Percentiles rank a stretch among this genome's conserved stretches.
These are phyloP conservation scores for Trilocha varians DNA, from an alignment of 2,888 invertebrate species.

Conservation along the genomic window DNA sequence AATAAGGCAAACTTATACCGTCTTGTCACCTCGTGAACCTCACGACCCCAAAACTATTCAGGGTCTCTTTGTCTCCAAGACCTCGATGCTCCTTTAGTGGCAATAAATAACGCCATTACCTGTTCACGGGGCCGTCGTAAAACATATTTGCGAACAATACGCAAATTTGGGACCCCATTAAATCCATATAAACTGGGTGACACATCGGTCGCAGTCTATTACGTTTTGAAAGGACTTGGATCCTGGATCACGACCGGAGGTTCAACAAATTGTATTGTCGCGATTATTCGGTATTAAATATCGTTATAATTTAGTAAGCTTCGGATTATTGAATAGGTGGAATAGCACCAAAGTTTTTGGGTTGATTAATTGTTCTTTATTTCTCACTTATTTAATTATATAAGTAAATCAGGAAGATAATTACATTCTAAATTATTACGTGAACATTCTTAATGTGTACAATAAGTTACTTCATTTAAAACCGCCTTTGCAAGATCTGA, in stretches of 20 bases:
- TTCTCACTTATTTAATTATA: too few species aligned
- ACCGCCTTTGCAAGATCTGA: too few species aligned
- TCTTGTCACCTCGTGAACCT: neutral
- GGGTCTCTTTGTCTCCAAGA: slow-evolving; percentile 44
- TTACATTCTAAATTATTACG: too few species aligned
- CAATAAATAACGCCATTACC: slow-evolving; percentile 68
- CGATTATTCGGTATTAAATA: neutral
- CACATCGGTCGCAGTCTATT: slow-evolving; percentile 50
- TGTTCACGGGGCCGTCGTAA: slow-evolving; percentile 46
- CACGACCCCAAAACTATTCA: slow-evolving; percentile 35
- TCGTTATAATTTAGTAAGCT: neutral
- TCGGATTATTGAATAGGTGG: too few species aligned
- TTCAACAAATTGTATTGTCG: neutral
- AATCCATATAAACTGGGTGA: slow-evolving; percentile 53
- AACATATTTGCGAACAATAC: slow-evolving; percentile 62
- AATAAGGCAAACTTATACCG: neutral
- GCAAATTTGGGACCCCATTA: slow-evolving; percentile 58
- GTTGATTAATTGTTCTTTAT: too few species aligned
- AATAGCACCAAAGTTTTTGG: too few species aligned
- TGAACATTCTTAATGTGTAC: too few species aligned
- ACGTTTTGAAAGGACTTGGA: slow-evolving; percentile 8
- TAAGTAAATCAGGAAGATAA: too few species aligned
- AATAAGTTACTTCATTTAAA: too few species aligned
- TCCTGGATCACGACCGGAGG: neutral
- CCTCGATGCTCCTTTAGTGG: slow-evolving; percentile 44